phyloP scores from a whole-genome alignment of 2,797 vertebrate species.

The Psittacula derbiana region DNA sequence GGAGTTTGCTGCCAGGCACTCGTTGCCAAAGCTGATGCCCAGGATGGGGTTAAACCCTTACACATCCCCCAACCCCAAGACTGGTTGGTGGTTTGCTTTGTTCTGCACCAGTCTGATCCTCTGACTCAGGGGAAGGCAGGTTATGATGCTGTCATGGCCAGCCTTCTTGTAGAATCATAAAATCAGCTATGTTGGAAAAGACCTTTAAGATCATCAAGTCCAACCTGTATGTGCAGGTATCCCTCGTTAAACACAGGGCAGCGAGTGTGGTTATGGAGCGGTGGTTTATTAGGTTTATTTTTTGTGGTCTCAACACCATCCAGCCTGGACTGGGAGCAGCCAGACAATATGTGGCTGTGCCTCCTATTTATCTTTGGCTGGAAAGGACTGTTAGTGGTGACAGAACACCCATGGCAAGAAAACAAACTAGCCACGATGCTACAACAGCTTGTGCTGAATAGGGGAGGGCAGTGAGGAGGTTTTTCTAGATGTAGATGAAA shows the following conservation, averaged over 20 bases:
- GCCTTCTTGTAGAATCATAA: neutral
- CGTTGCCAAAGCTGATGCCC: neutral
- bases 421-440: neutral
- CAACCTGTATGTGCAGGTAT: neutral
- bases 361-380: neutral
- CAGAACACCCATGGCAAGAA: neutral
- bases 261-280: neutral
- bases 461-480: neutral
- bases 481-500: neutral
- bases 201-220: neutral
- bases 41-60: neutral
- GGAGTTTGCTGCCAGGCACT: accelerated
- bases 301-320: neutral
- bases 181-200: neutral
- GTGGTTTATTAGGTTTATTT: neutral
- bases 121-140: neutral
- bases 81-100: neutral
- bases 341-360: neutral
- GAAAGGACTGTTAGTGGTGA: neutral
- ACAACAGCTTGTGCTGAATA: neutral
- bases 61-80: neutral
- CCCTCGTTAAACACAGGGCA: neutral
- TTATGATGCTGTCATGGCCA: neutral
- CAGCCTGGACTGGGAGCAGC: neutral
- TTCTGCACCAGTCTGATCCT: neutral